Evolutionary conservation across 2,888 invertebrate species (phyloP).

Genomic region (Opisthograptis luteolata): DNA sequence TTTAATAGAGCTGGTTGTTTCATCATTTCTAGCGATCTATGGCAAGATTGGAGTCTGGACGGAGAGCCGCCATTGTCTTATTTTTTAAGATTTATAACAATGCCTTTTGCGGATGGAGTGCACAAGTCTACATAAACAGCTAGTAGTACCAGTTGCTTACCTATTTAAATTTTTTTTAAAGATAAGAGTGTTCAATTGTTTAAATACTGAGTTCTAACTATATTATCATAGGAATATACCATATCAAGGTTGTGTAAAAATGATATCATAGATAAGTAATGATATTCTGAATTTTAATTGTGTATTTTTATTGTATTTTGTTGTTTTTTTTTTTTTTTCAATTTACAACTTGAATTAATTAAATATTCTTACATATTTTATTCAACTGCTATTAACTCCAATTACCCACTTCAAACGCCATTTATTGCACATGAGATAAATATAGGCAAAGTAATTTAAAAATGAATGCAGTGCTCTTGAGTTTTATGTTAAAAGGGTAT

Average conservation of each 20-base stretch:
- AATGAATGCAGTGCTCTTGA: constrained; percentile 4
- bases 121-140: too few relatives aligned
- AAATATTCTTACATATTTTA: too few relatives aligned
- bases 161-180: too few relatives aligned
- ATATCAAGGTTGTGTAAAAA: background rate
- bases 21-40: constrained; percentile 43
- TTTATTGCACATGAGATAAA: constrained; percentile 4
- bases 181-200: too few relatives aligned
- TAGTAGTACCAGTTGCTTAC: too few relatives aligned
- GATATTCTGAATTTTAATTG: too few relatives aligned
- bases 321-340: too few relatives aligned
- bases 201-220: too few relatives aligned
- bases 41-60: constrained; percentile 43
- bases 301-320: too few relatives aligned
- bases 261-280: background rate
- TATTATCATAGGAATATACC: too few relatives aligned
- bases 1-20: constrained; percentile 34
- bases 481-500: constrained; percentile 11
- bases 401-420: background rate
- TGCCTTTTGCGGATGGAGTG: constrained; percentile 50
- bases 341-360: background rate
- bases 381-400: background rate
- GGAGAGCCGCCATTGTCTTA: constrained; percentile 56
- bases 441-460: constrained; percentile 4
- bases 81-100: constrained; percentile 56